Base-by-base conservation (phyloP, 2,113 vertebrate genomes). In the Indicator indicator region DNA sequence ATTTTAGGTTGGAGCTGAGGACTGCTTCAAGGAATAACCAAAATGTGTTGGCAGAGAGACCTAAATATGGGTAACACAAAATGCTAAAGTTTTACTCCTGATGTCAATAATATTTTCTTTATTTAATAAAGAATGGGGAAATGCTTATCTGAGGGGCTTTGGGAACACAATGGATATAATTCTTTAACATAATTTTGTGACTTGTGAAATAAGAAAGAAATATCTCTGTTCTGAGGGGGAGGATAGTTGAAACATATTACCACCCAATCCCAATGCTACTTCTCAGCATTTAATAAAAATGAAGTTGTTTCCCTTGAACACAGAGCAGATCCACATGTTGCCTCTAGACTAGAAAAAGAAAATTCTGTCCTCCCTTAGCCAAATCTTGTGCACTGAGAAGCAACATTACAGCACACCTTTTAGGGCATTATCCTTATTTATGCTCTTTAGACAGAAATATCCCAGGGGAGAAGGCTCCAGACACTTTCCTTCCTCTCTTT, bases 401-500 rank as follows among this genome's bases (percentile, higher is more conserved):
- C 50, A 88, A 84, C 26, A 81, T 7, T 28, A 59, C 30, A 86
- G 70, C 42, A 86, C 36, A 94, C 46, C 15, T 91, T 81, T 71
- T 54, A 72, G 63, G 80, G 63, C 26, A 93, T 17, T 32, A 65
- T 88, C 46, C 62, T 95, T 96, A 88, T 88, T 94, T 93, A 80
- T 3, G 8, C 24, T 91, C 69, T 86, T 93, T 81, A 95, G 88
- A 95, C 88, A 93, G 72, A 93, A 91, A 93, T 88, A 83, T 91
- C 96, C 79, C 85, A 95, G 90, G 86, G 93, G 91, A 95, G 79
- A 95, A 94, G 69, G 44, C 36, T 95, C 62, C 93, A 86, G 93
- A 96, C 95, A 82, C 19, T 94, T 96, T 97, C 96, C 96, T 97
- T 95, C 95, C 96, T 96, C 74, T 91, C 27, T 62, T 86, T 86